Percentiles rank a stretch among this genome's conserved stretches.
Conservation (phyloP, 2,888 invertebrate genomes). For the Girardia tigrina region DNA sequence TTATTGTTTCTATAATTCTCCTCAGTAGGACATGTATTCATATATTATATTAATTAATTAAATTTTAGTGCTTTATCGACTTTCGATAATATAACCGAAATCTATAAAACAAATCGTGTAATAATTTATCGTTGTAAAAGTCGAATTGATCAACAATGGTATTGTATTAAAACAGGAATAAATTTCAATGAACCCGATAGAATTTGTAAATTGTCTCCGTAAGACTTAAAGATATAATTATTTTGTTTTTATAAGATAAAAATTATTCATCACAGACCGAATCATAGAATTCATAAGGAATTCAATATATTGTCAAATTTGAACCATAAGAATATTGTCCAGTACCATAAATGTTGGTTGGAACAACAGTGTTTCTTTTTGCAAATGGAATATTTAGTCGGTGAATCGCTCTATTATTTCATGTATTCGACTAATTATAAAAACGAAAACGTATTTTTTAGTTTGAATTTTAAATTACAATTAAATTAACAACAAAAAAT, state of each 20-base stretch:
- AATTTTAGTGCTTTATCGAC: not conserved
- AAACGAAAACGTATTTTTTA: not conserved
- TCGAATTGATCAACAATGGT: not conserved
- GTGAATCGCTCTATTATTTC: not conserved
- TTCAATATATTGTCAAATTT: not conserved
- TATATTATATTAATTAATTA: not conserved
- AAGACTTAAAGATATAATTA: not conserved
- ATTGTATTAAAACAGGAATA: not conserved
- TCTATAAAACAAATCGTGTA: not conserved
- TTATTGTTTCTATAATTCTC: not conserved
- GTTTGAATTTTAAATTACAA: not conserved
- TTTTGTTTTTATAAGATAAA: not conserved
- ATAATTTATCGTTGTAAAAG: not conserved
- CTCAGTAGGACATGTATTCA: not conserved
- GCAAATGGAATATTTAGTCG: constrained; percentile 8
- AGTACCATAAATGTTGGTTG: not conserved
- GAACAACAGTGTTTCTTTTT: not conserved
- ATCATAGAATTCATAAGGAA: not conserved
- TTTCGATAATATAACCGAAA: not conserved
- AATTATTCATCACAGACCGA: not conserved
- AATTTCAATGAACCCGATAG: not conserved
- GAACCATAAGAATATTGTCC: not conserved
- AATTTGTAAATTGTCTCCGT: not conserved
- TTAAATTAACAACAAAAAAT: not conserved
- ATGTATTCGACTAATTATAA: not conserved